Evolutionary conservation across 1,140 invertebrate species (phyloP), one percentile per base, ranked within the genome.

Genomic region (Drosophila sp.): DNA sequence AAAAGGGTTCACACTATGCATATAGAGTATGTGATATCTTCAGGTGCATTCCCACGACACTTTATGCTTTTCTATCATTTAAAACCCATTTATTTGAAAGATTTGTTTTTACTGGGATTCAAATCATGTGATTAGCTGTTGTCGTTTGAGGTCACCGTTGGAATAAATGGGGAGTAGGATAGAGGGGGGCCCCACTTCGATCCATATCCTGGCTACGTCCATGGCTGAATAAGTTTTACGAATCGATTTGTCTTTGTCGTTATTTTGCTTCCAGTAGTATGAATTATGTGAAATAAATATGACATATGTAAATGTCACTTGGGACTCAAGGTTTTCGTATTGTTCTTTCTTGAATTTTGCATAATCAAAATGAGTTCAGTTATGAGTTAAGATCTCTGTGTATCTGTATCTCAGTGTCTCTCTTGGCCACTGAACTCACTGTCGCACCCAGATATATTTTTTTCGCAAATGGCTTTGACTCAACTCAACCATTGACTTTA

Each of bases 31-130:
- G 40, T 50, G 44, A 50, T 50, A 67, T 73, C 74, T 72, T 63
- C 58, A 47, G 67, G 33, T 70, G 79, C 60, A 76, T 86, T 85
- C 79, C 79, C 82, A 86, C 78, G 66, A 38, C 56, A 56, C 60
- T 32, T 63, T 29, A 30, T 32, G 56, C 29, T 58, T 58, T 6
- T 38, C 7, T 66, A 50, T 58, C 54, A 44, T 57, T 47, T 60
- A 56, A 10, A 58, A 35, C 5, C 7, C 44, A 65, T 61, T 62
- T 70, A 85, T 70, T 70, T 58, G 35, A 40, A 64, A 50, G 76
- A 72, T 79, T 83, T 79, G 65, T 73, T 56, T 73, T 56, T 38
- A 55, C 40, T 66, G 65, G 27, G 71, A 75, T 56, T 60, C 74
- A 82, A 86, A 87, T 79, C 72, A 57, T 68, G 75, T 72, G 41